A percentile compares a stretch with the other conserved stretches of the same genome.
phyloP scores from a whole-genome alignment of 92 coral and sea anemone species.

The Parazoanthus darwini region DNA sequence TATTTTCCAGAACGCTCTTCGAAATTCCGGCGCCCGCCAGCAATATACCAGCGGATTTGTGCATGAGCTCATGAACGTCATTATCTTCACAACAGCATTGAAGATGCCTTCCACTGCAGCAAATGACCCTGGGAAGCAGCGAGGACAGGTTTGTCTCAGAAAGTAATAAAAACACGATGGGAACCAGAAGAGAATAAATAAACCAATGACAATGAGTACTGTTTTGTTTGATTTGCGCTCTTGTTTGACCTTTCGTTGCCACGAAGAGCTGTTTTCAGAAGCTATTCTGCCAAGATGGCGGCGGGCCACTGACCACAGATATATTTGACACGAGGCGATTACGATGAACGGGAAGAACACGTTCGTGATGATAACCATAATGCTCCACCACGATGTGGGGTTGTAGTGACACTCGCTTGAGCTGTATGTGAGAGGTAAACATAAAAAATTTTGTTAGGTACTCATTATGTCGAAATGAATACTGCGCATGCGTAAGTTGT shows the following conservation, averaged over 20 bases:
- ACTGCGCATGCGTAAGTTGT: too few species aligned
- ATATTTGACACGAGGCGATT: conserved; percentile 74
- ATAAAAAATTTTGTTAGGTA: too few species aligned
- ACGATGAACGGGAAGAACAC: conserved; percentile 84
- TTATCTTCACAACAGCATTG: conserved; percentile 74
- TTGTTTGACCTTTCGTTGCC: conserved; percentile 41
- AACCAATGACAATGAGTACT: conserved; percentile 82
- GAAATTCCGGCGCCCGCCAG: conserved; percentile 72
- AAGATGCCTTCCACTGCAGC: conserved; percentile 61
- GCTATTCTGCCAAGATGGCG: conserved; percentile 68
- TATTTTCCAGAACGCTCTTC: conserved; percentile 64
- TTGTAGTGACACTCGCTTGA: conserved; percentile 64
- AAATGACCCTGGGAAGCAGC: conserved; percentile 70
- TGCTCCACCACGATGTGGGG: conserved; percentile 95
- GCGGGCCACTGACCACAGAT: conserved; percentile 78
- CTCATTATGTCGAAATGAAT: too few species aligned
- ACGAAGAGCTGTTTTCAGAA: conserved; percentile 12
- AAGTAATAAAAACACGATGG: conserved; percentile 95
- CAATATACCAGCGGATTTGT: conserved; percentile 80
- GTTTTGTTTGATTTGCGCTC: conserved; percentile 83
- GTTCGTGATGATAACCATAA: conserved; percentile 85
- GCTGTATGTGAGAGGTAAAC: background rate
- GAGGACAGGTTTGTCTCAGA: conserved; percentile 70
- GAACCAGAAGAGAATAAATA: conserved; percentile 89
- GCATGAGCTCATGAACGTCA: conserved; percentile 79